Evolutionary conservation across 1,140 invertebrate genomes (phyloP).

Genomic region (Drosophila saltans): DNA sequence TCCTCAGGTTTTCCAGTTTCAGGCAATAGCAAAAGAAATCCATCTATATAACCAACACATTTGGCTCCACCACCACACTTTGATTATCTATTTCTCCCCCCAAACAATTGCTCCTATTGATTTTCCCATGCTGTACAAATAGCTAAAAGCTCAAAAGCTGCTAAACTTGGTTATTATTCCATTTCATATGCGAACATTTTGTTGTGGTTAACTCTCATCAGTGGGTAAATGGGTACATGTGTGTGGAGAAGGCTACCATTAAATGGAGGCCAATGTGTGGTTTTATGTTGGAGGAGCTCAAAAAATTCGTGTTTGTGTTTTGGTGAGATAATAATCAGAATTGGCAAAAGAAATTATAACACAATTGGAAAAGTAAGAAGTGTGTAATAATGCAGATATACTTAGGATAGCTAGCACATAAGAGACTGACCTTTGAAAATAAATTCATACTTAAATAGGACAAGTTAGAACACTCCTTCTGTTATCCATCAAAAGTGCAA

Average conservation of each 20-base stretch:
- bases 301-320: not conserved
- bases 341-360: not conserved
- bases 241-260: conserved; percentile 34
- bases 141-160: conserved; percentile 50
- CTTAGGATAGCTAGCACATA: too few relatives aligned
- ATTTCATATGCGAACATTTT: conserved; percentile 10
- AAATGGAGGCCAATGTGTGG: conserved; percentile 24
- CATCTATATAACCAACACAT: conserved; percentile 66
- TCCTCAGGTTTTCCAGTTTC: conserved; percentile 24
- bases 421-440: too few relatives aligned
- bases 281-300: conserved; percentile 9
- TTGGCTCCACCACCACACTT: conserved; percentile 49
- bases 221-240: conserved; percentile 35
- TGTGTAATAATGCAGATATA: too few relatives aligned
- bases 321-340: conserved; percentile 22
- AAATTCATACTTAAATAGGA: too few relatives aligned
- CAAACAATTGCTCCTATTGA: conserved; percentile 61
- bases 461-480: too few relatives aligned
- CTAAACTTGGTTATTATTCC: conserved; percentile 12
- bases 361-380: not conserved
- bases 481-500: too few relatives aligned
- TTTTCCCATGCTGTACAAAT: conserved; percentile 70
- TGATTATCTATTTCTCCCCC: conserved; percentile 41
- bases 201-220: conserved; percentile 34
- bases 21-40: conserved; percentile 40